These are phyloP conservation scores for Anableps anableps DNA, from an alignment of 2,797 vertebrate genomes.

Conservation along the genomic window DNA sequence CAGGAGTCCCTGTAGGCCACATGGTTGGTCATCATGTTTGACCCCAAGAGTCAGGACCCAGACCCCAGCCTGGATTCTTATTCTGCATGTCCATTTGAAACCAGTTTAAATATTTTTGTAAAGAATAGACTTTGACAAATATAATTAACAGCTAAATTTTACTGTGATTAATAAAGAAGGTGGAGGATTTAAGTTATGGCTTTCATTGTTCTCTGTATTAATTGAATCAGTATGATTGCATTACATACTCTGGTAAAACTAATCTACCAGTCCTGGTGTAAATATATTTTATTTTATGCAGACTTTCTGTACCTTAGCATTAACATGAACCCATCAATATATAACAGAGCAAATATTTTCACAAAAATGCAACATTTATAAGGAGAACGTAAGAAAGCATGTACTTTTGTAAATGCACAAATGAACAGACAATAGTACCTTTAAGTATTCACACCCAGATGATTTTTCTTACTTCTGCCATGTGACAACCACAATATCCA, in stretches of 20 bases:
- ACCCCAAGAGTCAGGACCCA: slow-evolving; percentile 17
- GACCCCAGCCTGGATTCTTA: not conserved
- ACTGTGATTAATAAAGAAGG: not conserved
- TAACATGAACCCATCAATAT: not conserved
- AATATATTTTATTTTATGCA: not conserved
- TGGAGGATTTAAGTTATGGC: not conserved
- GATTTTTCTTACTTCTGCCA: not conserved
- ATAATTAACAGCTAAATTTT: not conserved
- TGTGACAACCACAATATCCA: not conserved
- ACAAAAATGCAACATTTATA: not conserved
- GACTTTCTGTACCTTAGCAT: not conserved
- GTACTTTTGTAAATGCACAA: not conserved
- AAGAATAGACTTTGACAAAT: not conserved
- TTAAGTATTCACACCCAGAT: not conserved
- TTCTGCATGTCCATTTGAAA: not conserved
- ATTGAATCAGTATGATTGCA: not conserved
- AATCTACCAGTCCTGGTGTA: not conserved
- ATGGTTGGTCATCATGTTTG: slow-evolving; percentile 8
- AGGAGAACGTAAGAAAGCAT: not conserved
- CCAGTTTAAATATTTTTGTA: not conserved
- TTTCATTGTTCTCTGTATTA: not conserved
- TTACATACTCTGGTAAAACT: not conserved
- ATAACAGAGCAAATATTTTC: not conserved
- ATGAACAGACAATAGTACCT: not conserved
- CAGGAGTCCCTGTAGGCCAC: slow-evolving; percentile 18